These are phyloP conservation scores for Cossypha niveicapilla DNA, from an alignment of 2,797 vertebrate species.

Conservation along the genomic window DNA sequence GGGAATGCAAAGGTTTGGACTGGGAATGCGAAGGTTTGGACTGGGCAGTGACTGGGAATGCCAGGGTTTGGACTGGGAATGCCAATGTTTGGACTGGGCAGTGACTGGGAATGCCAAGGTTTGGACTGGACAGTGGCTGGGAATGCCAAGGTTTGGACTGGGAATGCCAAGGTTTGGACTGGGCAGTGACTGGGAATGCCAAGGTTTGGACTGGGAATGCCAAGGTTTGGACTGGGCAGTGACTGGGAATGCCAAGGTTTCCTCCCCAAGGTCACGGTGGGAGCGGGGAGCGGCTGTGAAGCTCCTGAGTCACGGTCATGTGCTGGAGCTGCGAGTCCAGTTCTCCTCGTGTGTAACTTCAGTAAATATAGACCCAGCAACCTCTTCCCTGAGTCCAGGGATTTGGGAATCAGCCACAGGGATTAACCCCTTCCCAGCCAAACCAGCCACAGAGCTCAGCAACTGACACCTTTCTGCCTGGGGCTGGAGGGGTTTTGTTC, in stretches of 20 bases:
- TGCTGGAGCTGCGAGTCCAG: not conserved
- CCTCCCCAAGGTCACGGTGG: not conserved
- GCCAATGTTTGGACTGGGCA: not conserved
- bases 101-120: not conserved
- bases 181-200: not conserved
- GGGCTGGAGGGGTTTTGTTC: not conserved
- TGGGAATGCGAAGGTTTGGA: not conserved
- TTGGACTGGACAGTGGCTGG: not conserved
- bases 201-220: not conserved
- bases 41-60: not conserved
- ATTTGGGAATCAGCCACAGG: not conserved
- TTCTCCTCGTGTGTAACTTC: not conserved
- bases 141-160: not conserved
- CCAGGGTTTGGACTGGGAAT: not conserved
- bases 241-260: not conserved
- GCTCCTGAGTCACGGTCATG: conserved; percentile 45
- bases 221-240: not conserved
- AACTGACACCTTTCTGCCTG: not conserved
- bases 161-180: not conserved
- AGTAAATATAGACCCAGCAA: not conserved
- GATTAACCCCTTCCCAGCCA: not conserved
- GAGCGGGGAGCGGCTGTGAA: fast-evolving
- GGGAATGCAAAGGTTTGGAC: fast-evolving
- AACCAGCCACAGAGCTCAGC: not conserved
- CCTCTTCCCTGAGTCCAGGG: not conserved